Conservation (phyloP, 2,888 invertebrate genomes). For the Drosophila mayaguana region DNA sequence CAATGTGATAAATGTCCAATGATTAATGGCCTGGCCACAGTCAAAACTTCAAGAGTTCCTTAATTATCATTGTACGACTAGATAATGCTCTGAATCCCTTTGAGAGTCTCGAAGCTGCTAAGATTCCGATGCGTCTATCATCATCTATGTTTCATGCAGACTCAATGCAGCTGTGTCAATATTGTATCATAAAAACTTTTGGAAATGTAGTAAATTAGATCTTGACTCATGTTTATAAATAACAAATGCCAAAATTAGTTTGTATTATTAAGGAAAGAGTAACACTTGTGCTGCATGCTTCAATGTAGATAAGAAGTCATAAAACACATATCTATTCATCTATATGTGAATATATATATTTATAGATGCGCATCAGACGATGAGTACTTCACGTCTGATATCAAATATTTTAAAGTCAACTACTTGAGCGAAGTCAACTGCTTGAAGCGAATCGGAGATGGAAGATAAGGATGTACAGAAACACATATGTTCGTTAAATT, state of each 20-base stretch:
- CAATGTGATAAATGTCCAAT: slow-evolving; percentile 35
- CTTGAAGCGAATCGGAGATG: neutral
- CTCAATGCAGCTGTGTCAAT: too few species aligned
- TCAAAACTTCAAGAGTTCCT: slow-evolving; percentile 9
- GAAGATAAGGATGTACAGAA: neutral
- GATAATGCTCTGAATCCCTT: neutral
- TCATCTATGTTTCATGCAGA: too few species aligned
- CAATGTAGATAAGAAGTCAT: slow-evolving; percentile 26
- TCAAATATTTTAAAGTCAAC: neutral
- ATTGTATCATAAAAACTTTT: too few species aligned
- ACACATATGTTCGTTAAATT: neutral
- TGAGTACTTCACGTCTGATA: neutral
- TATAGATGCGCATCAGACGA: slow-evolving; percentile 24
- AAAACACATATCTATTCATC: slow-evolving; percentile 1
- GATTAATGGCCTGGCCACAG: slow-evolving; percentile 29
- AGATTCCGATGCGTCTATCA: neutral
- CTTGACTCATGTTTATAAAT: too few species aligned
- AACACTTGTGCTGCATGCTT: too few species aligned
- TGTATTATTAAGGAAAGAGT: too few species aligned
- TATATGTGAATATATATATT: slow-evolving; percentile 4
- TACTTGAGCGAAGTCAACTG: neutral
- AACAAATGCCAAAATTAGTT: too few species aligned
- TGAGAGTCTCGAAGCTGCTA: neutral
- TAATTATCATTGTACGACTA: neutral
- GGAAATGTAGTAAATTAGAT: too few species aligned